Percentiles rank a stretch among this genome's conserved stretches.
phyloP scores from a whole-genome alignment of 2,797 vertebrate species.

The Acrossocheilus fasciatus region DNA sequence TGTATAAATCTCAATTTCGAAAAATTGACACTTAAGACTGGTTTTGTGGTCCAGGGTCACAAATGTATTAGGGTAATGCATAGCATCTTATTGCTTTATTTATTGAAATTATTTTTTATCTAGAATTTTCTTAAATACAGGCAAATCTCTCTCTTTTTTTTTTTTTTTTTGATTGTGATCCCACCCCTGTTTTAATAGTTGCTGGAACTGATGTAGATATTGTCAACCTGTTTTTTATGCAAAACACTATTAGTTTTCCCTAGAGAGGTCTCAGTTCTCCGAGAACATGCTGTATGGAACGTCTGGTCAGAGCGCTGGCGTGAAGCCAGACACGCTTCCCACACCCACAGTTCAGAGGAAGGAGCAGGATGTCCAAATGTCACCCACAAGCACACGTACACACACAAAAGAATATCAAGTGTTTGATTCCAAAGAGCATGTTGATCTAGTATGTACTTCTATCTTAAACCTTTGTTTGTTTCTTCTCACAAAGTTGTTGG shows the following conservation, averaged over 20 bases:
- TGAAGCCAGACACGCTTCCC: slow-evolving; percentile 22
- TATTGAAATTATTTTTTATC: not conserved
- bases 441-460: slow-evolving; percentile 8
- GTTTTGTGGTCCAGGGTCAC: no score
- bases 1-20: no score
- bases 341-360: slow-evolving; percentile 19
- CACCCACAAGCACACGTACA: slow-evolving; percentile 15
- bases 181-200: not conserved
- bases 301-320: slow-evolving; percentile 43
- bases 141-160: not conserved
- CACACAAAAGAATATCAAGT: slow-evolving; percentile 13
- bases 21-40: no score
- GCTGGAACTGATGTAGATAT: slow-evolving; percentile 15
- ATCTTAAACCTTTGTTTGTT: slow-evolving; percentile 36
- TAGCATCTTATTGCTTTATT: not conserved
- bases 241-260: slow-evolving; percentile 22
- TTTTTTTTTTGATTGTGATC: not conserved
- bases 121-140: not conserved
- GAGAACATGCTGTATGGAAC: slow-evolving; percentile 44
- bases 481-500: slow-evolving; percentile 27
- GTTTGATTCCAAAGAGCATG: slow-evolving; percentile 30
- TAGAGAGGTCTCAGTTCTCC: slow-evolving; percentile 35
- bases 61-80: not conserved
- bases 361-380: slow-evolving; percentile 23
- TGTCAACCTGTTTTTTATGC: slow-evolving; percentile 11